Evolutionary conservation across 1,140 invertebrate genomes (phyloP).

Genomic region (Lasioglossum albipes): DNA sequence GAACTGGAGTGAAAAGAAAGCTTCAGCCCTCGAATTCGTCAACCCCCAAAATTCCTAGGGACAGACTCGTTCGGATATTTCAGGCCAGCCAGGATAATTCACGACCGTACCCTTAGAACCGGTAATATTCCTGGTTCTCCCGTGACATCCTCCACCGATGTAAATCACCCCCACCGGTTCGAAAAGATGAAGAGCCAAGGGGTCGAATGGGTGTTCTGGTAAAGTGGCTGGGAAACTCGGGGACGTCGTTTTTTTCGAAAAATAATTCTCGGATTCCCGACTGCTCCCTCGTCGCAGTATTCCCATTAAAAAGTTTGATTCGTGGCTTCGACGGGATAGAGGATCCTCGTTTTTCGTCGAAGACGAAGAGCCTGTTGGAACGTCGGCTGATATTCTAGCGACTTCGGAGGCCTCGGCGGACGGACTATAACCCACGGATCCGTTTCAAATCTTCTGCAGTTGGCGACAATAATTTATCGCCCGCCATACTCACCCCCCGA

Average conservation of each 20-base stretch:
- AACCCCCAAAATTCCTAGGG: slow-evolving; percentile 43
- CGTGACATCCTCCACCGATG: slow-evolving; percentile 45
- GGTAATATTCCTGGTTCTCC: slow-evolving; percentile 56
- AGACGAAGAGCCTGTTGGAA: slow-evolving; percentile 4
- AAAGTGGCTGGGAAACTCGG: slow-evolving; percentile 50
- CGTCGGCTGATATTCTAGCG: neutral
- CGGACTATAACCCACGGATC: too few relatives aligned
- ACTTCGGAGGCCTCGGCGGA: neutral
- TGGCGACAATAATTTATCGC: too few relatives aligned
- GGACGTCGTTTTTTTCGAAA: slow-evolving; percentile 36
- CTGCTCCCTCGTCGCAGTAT: slow-evolving; percentile 5
- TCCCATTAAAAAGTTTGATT: slow-evolving; percentile 66
- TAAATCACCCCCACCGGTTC: slow-evolving; percentile 48
- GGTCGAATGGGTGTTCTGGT: neutral
- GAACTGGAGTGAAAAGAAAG: too few relatives aligned
- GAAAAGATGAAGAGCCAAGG: neutral
- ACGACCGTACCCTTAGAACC: slow-evolving; percentile 53
- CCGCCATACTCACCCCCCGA: too few relatives aligned
- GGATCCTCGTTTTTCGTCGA: slow-evolving; percentile 38
- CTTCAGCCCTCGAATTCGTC: too few relatives aligned
- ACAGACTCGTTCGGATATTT: slow-evolving; percentile 58
- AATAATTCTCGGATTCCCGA: slow-evolving; percentile 47
- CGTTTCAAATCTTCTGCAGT: too few relatives aligned
- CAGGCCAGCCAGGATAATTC: slow-evolving; percentile 51
- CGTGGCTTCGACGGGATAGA: slow-evolving; percentile 31